These are phyloP conservation scores for Diphyllodes magnificus DNA, from an alignment of 2,113 vertebrate species.

Conservation along the genomic window DNA sequence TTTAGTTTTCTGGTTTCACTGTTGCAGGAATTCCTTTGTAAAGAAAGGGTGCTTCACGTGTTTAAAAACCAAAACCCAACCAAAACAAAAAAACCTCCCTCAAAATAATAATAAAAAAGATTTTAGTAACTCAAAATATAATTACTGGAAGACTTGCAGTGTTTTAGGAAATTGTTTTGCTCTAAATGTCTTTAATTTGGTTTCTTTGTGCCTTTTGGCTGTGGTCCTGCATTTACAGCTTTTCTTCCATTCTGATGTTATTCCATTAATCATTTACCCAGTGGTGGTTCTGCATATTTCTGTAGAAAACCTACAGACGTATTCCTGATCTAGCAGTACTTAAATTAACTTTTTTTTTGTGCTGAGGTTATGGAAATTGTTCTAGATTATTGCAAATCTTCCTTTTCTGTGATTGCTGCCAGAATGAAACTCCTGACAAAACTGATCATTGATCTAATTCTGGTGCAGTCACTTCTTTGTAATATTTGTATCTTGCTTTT, in stretches of 20 bases:
- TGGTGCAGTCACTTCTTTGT: neutral
- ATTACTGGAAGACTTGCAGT: neutral
- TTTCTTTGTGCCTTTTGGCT: constrained; percentile 38
- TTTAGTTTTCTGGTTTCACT: neutral
- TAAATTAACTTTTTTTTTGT: neutral
- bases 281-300: neutral
- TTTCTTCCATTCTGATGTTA: constrained; percentile 33
- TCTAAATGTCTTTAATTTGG: constrained; percentile 8
- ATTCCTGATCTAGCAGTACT: neutral
- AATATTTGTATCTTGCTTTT: neutral
- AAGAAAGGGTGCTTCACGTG: neutral
- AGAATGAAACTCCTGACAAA: neutral
- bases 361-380: neutral
- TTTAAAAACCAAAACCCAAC: neutral
- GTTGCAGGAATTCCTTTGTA: neutral
- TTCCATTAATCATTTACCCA: constrained; percentile 21
- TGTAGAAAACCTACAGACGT: neutral
- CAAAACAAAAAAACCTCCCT: neutral
- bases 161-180: constrained; percentile 18
- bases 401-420: neutral
- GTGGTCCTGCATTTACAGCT: constrained; percentile 9
- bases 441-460: neutral
- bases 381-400: neutral
- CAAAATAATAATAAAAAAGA: neutral
- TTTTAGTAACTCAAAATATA: neutral